Percentiles rank a stretch among this genome's conserved stretches.
phyloP scores from a whole-genome alignment of 2,797 vertebrate genomes.

The Hemitrygon akajei region DNA sequence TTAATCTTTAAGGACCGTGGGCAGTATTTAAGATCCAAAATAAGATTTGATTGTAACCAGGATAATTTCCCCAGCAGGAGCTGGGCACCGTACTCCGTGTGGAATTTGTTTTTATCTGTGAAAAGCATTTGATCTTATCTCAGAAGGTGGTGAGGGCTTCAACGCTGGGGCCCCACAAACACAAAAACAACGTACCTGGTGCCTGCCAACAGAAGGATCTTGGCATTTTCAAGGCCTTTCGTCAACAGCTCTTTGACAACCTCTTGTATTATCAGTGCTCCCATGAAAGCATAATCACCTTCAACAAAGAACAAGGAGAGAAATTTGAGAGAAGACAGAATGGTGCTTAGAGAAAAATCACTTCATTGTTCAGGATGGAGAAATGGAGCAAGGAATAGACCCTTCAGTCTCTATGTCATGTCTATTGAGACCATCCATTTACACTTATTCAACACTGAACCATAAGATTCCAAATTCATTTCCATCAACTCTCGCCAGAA shows the following conservation, averaged over 20 bases:
- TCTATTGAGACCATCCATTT: too few species aligned
- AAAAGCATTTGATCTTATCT: not conserved
- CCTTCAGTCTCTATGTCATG: too few species aligned
- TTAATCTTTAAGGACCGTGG: constrained; percentile 12
- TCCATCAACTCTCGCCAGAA: too few species aligned
- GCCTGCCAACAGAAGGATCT: constrained; percentile 85
- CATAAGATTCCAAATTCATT: too few species aligned
- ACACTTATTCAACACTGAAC: too few species aligned
- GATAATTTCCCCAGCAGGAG: not conserved
- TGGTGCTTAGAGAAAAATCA: not conserved
- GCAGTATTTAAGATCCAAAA: not conserved
- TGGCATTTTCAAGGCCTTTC: constrained; percentile 82
- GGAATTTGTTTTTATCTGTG: constrained; percentile 1
- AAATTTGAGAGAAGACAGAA: constrained; percentile 34
- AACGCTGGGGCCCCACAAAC: not conserved
- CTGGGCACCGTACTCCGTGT: not conserved
- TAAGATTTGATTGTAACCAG: not conserved
- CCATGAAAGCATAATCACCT: constrained; percentile 93
- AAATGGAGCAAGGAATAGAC: too few species aligned
- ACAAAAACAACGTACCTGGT: constrained; percentile 69
- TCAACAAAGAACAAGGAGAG: constrained; percentile 39
- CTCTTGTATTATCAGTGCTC: constrained; percentile 87
- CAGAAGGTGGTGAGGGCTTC: not conserved
- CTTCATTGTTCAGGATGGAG: too few species aligned
- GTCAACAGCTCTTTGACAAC: constrained; percentile 82